These are phyloP conservation scores for Pseudomyrmex sp. DNA, from an alignment of 1,140 invertebrate genomes.

Conservation along the genomic window DNA sequence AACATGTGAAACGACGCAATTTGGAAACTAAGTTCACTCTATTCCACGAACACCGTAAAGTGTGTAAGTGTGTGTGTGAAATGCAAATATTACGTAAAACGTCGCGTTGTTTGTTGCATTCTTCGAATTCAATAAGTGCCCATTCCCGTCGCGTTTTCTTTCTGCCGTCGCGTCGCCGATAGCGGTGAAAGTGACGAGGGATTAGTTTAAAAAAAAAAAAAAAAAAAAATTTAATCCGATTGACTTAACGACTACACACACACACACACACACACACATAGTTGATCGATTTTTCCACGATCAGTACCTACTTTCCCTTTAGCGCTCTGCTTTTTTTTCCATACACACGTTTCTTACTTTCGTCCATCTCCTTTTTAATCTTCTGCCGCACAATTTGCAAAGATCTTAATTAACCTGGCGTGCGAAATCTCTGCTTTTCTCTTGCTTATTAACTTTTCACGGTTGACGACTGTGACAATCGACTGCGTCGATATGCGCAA, in stretches of 20 bases:
- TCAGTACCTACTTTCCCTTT: background rate
- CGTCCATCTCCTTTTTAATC: slow-evolving; percentile 21
- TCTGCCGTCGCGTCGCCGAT: background rate
- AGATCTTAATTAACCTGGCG: slow-evolving; percentile 17
- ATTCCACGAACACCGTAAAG: no score
- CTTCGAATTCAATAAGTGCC: slow-evolving; percentile 4
- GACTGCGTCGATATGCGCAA: slow-evolving; percentile 2
- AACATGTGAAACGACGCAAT: no score
- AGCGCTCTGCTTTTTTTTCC: background rate
- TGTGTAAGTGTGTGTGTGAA: no score
- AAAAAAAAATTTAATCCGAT: slow-evolving; percentile 7
- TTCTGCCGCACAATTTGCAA: slow-evolving; percentile 1
- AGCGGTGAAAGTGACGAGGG: slow-evolving; percentile 22
- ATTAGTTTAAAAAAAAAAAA: slow-evolving; percentile 14
- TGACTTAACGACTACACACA: no score
- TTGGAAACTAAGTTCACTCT: no score
- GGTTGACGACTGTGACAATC: background rate
- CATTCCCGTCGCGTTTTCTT: background rate
- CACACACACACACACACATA: no score
- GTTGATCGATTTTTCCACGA: slow-evolving; percentile 31
- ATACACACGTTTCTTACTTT: slow-evolving; percentile 8
- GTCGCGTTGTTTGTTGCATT: slow-evolving; percentile 10
- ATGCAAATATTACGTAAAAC: background rate
- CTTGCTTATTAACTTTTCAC: slow-evolving; percentile 5
- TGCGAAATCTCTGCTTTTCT: slow-evolving; percentile 30